Evolutionary conservation across 2,797 vertebrate genomes (phyloP).

Genomic region (Falco peregrinus): DNA sequence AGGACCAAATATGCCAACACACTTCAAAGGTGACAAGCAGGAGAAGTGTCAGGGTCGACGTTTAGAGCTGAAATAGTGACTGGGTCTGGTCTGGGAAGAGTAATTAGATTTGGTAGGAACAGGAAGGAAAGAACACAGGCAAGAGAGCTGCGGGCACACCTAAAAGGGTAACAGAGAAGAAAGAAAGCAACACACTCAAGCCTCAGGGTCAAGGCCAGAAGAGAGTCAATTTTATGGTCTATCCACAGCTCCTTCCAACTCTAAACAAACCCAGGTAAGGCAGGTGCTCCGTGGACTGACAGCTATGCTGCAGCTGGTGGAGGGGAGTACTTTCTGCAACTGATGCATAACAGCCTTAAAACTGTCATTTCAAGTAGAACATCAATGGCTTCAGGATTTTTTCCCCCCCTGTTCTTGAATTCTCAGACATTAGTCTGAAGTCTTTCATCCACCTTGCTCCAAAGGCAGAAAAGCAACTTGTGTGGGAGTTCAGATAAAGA

Average conservation of each 20-base stretch:
- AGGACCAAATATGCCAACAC: neutral
- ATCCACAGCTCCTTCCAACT: neutral
- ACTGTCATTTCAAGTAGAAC: neutral
- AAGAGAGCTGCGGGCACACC: neutral
- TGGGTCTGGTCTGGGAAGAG: neutral
- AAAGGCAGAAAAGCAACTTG: neutral
- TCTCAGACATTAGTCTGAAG: neutral
- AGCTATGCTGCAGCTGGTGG: neutral
- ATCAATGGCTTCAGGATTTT: neutral
- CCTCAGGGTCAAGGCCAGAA: neutral
- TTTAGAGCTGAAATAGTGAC: neutral
- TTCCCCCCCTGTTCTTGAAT: fast-evolving
- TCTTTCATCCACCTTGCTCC: neutral
- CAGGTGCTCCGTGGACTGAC: neutral
- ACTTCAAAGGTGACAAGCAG: neutral
- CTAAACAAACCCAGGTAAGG: neutral
- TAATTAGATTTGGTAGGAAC: neutral
- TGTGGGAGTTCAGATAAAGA: neutral
- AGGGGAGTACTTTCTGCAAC: neutral
- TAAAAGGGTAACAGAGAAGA: neutral
- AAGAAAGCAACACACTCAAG: neutral
- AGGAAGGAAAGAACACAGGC: fast-evolving
- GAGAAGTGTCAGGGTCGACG: neutral
- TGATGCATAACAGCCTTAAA: neutral
- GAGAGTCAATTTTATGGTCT: neutral